Percentiles rank a stretch among this genome's conserved stretches.
These are phyloP conservation scores for Neotoma lepida DNA, from an alignment of 2,113 vertebrate genomes.

Conservation along the genomic window DNA sequence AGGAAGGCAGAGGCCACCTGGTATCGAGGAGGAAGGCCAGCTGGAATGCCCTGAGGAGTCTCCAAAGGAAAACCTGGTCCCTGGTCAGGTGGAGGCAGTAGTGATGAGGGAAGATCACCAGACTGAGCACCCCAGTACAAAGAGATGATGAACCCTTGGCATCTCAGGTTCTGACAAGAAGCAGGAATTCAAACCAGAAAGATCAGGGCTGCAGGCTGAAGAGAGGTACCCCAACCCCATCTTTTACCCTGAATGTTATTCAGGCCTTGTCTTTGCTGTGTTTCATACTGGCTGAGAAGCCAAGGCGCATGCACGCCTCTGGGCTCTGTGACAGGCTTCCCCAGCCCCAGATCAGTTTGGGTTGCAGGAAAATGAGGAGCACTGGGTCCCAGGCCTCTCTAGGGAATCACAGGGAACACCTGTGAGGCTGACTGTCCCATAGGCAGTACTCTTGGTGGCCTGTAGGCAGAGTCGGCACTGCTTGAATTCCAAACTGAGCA, in stretches of 20 bases:
- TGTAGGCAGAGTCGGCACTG: too few species aligned
- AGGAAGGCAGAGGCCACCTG: neutral
- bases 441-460: neutral
- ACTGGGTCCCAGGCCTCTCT: neutral
- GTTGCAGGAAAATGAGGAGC: neutral
- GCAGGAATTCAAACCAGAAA: neutral
- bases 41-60: too few species aligned
- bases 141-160: neutral
- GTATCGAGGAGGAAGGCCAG: neutral
- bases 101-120: neutral
- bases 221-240: rapidly evolving
- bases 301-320: too few species aligned
- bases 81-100: neutral
- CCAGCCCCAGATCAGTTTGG: too few species aligned
- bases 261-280: neutral
- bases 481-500: neutral
- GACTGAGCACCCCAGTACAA: neutral
- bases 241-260: neutral
- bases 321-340: neutral
- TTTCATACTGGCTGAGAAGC: neutral
- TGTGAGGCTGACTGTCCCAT: neutral
- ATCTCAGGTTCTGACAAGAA: neutral
- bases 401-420: neutral
- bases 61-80: neutral
- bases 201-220: neutral